These are phyloP conservation scores for Suillia variegata DNA, from an alignment of 2,888 invertebrate species.

Conservation along the genomic window DNA sequence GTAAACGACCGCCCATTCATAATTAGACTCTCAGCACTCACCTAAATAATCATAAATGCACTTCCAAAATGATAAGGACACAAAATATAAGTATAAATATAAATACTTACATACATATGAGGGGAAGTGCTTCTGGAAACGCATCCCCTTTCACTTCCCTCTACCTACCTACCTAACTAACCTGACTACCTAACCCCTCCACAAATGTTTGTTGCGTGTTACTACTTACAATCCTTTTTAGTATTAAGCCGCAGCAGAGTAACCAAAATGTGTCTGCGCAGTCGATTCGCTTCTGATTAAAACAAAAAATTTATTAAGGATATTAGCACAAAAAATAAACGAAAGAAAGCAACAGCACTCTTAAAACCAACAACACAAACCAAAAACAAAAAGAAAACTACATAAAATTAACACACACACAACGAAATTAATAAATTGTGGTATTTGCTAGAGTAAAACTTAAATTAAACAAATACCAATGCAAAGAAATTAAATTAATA, in stretches of 20 bases:
- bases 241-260: constrained; percentile 8
- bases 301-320: constrained; percentile 6
- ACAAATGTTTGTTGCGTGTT: constrained; percentile 14
- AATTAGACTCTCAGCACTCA: constrained; percentile 45
- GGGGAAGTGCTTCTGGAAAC: constrained; percentile 9
- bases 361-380: background rate
- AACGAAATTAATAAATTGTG: background rate
- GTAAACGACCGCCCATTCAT: constrained; percentile 51
- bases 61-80: constrained; percentile 9
- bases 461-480: background rate
- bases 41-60: background rate
- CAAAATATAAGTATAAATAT: constrained; percentile 24
- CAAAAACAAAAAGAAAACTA: background rate
- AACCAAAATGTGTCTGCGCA: no score
- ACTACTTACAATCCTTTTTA: constrained; percentile 15
- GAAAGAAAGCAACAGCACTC: background rate
- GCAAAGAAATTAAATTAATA: background rate
- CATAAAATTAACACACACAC: background rate
- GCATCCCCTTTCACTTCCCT: background rate
- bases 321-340: constrained; percentile 5
- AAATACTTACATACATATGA: constrained; percentile 10
- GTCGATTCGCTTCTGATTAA: background rate
- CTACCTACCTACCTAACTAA: no score
- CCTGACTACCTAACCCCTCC: no score
- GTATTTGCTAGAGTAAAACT: no score